Evolutionary conservation across 2,888 invertebrate species (phyloP), one percentile per base, ranked within the genome.

Genomic region (Teinopalpus imperialis): DNA sequence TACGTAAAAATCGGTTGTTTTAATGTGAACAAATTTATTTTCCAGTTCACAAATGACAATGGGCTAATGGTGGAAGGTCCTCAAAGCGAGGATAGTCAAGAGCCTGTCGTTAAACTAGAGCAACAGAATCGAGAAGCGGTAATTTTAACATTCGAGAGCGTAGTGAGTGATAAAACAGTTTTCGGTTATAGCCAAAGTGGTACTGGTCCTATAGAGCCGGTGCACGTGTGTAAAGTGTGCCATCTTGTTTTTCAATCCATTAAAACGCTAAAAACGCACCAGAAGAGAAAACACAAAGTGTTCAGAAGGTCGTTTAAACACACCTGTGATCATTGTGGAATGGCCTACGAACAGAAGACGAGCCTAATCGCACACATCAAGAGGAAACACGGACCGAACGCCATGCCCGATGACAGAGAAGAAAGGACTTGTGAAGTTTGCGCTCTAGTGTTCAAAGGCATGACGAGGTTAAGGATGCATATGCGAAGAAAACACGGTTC

Each of bases 401-500:
- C 77, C 0, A 54, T 56, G 1, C 63, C 64, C 1, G 78, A 83
- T 24, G 86, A 85, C 32, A 56, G 59, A 8, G 66, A 73, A 29
- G 85, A 86, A 45, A 53, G 68, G 5, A 74, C 81, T 0, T 87
- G 88, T 54, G 86, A 88, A 1, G 65, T 85, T 0, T 88, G 88
- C 39, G 75, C 82, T 1, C 51, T 86, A 48, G 86, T 86, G 6
- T 87, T 88, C 30, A 85, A 86, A 69, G 88, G 88, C 0, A 66
- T 61, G 40, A 50, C 69, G 0, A 61, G 88, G 9, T 61, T 88
- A 45, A 56, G 86, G 0, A 80, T 86, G 81, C 88, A 88, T 39
- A 87, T 86, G 86, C 56, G 78, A 16, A 63, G 88, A 23, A 86
- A 85, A 37, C 88, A 88, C 43, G 81, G 77, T 0, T 67, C 72